Evolutionary conservation across 2,888 invertebrate genomes (phyloP), one percentile per base, ranked within the genome.

Genomic region (Thecocarcelia acutangulata): DNA sequence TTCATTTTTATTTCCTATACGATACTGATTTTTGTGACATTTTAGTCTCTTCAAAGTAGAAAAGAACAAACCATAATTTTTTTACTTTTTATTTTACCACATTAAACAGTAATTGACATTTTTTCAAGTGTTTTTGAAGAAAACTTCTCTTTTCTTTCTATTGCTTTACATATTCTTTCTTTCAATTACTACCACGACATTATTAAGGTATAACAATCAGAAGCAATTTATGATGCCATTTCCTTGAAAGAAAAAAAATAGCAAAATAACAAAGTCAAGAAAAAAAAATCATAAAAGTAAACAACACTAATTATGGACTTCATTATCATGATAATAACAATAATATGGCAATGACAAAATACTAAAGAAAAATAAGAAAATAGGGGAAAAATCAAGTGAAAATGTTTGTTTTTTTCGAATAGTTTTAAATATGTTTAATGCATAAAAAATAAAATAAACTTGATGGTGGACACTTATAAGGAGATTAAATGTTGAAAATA

Each of bases 261-360:
- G 28, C 9, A 21, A 40, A 40, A 48, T 44, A 46, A 58, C n/a
- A 58, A 56, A 17, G 37, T 58, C 28, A 58, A 46, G 48, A 21
- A 70, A 52, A n/a, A 52, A 44, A 77, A 63, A 50, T 33, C 28
- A 73, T 58, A 63, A 68, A 19, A 73, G 63, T 72, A 61, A 77
- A 81, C 68, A 73, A 63, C 73, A 64, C 68, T 73, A 81, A 81
- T 81, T 81, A 69, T 77, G 58, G 37, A 48, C 63, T 68, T 50
- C 50, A 59, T 52, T 40, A 28, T 28, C 19, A 40, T 74, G 21
- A 50, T 42, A 74, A 58, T 8, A 42, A 24, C 68, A 33, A 54
- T 61, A 69, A 68, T 42, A 69, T 54, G 48, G 19, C 61, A 61
- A 42, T 21, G 54, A 50, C 37, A 54, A 76, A 46, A 61, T 54